These are phyloP conservation scores for Epizoanthus fatuus DNA, from an alignment of 92 coral and sea anemone genomes.

Conservation along the genomic window DNA sequence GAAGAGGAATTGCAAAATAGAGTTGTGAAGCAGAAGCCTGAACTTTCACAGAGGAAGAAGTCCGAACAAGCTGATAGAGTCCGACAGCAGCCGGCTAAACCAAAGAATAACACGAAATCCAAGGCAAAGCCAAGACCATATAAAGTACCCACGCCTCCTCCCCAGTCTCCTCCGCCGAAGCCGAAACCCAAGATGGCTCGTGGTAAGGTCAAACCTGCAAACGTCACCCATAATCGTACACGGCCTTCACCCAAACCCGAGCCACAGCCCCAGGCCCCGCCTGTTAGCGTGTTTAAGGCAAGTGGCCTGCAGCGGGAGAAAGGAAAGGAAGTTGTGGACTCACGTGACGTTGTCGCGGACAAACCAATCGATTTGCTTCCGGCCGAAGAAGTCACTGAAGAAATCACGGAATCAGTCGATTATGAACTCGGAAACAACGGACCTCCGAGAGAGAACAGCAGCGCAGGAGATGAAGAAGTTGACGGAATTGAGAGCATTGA, in stretches of 20 bases:
- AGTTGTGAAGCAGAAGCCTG: not conserved
- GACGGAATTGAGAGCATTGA: slow-evolving; percentile 32
- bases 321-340: slow-evolving; percentile 65
- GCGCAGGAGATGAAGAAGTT: slow-evolving; percentile 6
- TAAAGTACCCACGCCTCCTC: not conserved
- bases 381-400: slow-evolving; percentile 68
- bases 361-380: slow-evolving; percentile 58
- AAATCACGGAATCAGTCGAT: slow-evolving; percentile 45
- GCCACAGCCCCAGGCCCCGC: not conserved
- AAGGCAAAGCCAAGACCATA: not conserved
- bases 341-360: slow-evolving; percentile 32
- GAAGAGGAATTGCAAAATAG: not conserved
- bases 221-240: not conserved
- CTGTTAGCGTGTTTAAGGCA: slow-evolving; percentile 57
- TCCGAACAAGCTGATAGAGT: not conserved
- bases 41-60: slow-evolving; percentile 1
- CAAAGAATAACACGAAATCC: not conserved
- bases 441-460: not conserved
- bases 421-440: slow-evolving; percentile 10
- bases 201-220: not conserved
- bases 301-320: slow-evolving; percentile 71
- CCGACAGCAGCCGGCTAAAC: not conserved
- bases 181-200: slow-evolving; percentile 12
- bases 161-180: slow-evolving; percentile 1
- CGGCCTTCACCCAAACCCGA: slow-evolving; percentile 18